Evolutionary conservation across 92 coral and sea anemone species (phyloP), one percentile per base, ranked within the genome.

Genomic region (Paramuricea clavata): DNA sequence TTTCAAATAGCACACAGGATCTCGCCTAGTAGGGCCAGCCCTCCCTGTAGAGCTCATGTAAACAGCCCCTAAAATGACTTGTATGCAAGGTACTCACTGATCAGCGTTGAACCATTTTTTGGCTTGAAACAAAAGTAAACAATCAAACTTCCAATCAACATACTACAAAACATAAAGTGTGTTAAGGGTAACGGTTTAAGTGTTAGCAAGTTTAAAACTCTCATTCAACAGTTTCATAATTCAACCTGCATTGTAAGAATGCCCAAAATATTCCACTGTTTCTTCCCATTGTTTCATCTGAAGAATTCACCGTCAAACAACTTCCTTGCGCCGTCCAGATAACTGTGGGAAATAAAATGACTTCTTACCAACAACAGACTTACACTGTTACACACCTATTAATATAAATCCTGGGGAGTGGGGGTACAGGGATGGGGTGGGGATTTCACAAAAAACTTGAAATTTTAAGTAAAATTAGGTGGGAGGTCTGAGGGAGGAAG

Each of bases 201-300:
- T 56, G 27, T 26, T 25, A 21, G 49, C 2, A 56, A 32, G 23
- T 10, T 34, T 39, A 39, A 39, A 4, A 39, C 44, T 39, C 10
- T 39, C 44, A 39, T n/a, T n/a, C n/a, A n/a, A n/a, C n/a, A 39
- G 5, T 39, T 4, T 39, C 4, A 10, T 65, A 22, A 49, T 19
- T 13, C 23, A 68, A 96, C 99, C 99, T 97, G 92, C 98, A 92
- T 68, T 97, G 99, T 6, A 97, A 75, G 76, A 97, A 71, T 1
- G 99, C 99, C 99, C 99, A 97, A 77, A 97, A 97, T 59, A 97
- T 94, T 7, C 99, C 99, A 90, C 99, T 97, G 89, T 97, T 97
- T 82, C 99, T 88, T 30, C 98, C 89, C 90, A 97, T 97, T 49
- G 99, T 97, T 41, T 91, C 97, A 47, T 86, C 85, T 56, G 87